phyloP scores from a whole-genome alignment of 2,888 invertebrate species.

The Lithodes maja region DNA sequence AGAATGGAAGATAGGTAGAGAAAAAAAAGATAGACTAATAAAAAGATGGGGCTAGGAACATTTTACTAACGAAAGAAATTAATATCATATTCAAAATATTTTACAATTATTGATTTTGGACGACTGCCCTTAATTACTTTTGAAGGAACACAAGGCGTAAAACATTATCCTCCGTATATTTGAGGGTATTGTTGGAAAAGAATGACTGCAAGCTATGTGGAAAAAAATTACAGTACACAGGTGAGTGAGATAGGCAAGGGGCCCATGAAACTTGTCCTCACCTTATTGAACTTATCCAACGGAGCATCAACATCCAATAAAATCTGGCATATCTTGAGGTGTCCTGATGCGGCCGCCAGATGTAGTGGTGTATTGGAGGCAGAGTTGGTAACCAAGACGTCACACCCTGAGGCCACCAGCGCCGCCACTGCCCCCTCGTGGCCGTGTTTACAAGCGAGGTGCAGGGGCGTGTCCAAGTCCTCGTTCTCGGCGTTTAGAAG shows the following conservation, averaged over 20 bases:
- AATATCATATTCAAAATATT: no score
- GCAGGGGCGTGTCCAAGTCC: slow-evolving; percentile 70
- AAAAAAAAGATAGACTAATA: background rate
- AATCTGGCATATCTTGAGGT: slow-evolving; percentile 73
- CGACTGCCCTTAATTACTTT: no score
- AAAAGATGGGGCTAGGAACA: background rate
- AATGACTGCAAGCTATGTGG: no score
- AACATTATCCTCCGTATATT: no score
- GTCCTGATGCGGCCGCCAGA: slow-evolving; percentile 74
- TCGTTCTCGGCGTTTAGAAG: slow-evolving; percentile 70
- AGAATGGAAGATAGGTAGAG: background rate
- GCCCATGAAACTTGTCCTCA: background rate
- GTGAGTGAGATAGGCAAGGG: no score
- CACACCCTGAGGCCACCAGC: slow-evolving; percentile 74
- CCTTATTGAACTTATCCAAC: slow-evolving; percentile 69
- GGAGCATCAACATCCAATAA: slow-evolving; percentile 66
- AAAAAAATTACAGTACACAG: no score
- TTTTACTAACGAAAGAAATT: background rate
- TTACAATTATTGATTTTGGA: no score
- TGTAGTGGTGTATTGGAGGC: slow-evolving; percentile 75
- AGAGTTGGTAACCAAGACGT: slow-evolving; percentile 74
- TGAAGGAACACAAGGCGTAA: no score
- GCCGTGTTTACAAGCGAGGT: slow-evolving; percentile 66
- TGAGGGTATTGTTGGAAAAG: no score
- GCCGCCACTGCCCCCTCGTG: slow-evolving; percentile 72